phyloP scores from a whole-genome alignment of 2,113 vertebrate genomes.

The Callochromis pleurospilus region DNA sequence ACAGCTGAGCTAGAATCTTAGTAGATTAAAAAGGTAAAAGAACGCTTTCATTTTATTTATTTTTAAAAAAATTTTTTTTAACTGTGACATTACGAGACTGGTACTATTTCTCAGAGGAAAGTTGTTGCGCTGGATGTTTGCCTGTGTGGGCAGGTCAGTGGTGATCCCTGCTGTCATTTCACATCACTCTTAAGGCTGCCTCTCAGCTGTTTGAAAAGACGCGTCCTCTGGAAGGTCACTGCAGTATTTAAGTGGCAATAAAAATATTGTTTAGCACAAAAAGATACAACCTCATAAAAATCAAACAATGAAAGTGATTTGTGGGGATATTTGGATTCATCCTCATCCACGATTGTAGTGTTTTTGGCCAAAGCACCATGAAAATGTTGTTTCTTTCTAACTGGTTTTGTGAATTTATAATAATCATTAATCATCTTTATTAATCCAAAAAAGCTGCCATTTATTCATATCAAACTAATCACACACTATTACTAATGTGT shows the following conservation, averaged over 20 bases:
- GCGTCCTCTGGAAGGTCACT: slow-evolving; percentile 24
- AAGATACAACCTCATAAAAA: neutral
- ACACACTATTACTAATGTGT: neutral
- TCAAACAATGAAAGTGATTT: neutral
- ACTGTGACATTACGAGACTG: neutral
- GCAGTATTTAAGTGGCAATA: neutral
- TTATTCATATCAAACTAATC: neutral
- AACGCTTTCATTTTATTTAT: too few species aligned
- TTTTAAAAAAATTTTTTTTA: too few species aligned
- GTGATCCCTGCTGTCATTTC: slow-evolving; percentile 38
- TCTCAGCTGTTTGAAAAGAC: slow-evolving; percentile 8
- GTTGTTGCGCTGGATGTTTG: slow-evolving; percentile 16
- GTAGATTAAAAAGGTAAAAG: neutral
- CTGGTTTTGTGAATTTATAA: neutral
- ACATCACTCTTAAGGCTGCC: slow-evolving; percentile 18
- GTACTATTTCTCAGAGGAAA: neutral
- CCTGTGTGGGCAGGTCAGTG: slow-evolving; percentile 25
- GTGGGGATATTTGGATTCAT: neutral
- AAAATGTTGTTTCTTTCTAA: neutral
- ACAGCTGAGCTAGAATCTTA: neutral
- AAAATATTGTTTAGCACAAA: neutral
- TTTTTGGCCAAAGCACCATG: neutral
- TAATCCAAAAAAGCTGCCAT: neutral
- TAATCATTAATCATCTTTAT: neutral
- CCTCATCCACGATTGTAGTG: neutral